Conservation (phyloP, 2,888 invertebrate species). For the Dimorphilus gyrociliatus region DNA sequence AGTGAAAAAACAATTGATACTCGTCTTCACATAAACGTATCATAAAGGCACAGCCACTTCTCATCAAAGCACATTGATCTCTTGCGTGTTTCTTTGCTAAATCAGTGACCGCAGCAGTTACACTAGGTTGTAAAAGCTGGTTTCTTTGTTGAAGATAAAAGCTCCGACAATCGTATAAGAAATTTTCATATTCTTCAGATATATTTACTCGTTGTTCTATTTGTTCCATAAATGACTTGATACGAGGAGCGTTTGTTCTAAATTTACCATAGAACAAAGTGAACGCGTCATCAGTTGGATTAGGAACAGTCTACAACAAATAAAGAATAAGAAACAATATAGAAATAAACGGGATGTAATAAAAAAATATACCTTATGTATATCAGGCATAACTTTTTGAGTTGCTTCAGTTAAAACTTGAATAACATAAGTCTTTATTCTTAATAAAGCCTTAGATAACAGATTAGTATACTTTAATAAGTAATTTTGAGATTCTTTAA, state of each 20-base stretch:
- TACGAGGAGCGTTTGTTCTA: conserved; percentile 70
- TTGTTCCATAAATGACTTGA: conserved; percentile 61
- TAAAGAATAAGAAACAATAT: conserved; percentile 3
- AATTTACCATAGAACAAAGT: conserved; percentile 79
- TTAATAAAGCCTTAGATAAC: conserved; percentile 57
- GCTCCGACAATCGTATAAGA: conserved; percentile 62
- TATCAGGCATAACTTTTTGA: conserved; percentile 46
- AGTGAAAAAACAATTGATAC: conserved; percentile 71
- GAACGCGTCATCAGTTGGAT: conserved; percentile 45
- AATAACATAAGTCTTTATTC: conserved; percentile 62
- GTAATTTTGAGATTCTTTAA: conserved; percentile 68
- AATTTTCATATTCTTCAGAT: conserved; percentile 48
- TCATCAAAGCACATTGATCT: conserved; percentile 61
- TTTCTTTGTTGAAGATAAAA: conserved; percentile 61
- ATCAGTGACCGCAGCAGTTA: conserved; percentile 51
- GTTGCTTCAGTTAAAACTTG: conserved; percentile 61
- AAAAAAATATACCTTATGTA: conserved; percentile 15
- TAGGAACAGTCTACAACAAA: conserved; percentile 20
- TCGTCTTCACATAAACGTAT: conserved; percentile 89
- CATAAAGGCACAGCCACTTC: conserved; percentile 73
- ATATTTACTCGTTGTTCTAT: conserved; percentile 60
- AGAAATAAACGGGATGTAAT: not conserved
- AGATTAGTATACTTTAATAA: conserved; percentile 68
- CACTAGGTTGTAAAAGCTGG: conserved; percentile 52
- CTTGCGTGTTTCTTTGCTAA: conserved; percentile 45